Evolutionary conservation across 2,888 invertebrate species (phyloP).

Genomic region (Synergus umbraculus): DNA sequence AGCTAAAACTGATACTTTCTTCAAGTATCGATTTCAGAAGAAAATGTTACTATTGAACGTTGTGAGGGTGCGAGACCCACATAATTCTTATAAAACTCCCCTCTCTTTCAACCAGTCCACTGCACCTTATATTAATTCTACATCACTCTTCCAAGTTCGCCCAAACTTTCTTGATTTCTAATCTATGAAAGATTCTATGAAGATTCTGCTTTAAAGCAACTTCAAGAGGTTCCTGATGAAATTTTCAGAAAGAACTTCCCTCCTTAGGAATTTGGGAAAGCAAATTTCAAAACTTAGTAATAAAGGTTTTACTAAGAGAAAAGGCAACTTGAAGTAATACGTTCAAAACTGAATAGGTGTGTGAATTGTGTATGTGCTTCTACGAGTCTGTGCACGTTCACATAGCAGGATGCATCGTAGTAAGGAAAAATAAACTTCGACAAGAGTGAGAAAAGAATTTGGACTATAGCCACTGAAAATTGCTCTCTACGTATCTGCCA

Average conservation of each 20-base stretch:
- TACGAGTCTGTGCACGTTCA: not conserved
- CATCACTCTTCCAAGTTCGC: slow-evolving; percentile 15
- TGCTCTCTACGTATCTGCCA: slow-evolving; percentile 28
- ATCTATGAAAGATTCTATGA: slow-evolving; percentile 5
- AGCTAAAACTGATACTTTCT: not conserved
- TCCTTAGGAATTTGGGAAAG: not conserved
- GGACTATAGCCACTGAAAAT: slow-evolving; percentile 26
- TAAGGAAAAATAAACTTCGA: slow-evolving; percentile 26
- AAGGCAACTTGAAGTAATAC: not conserved
- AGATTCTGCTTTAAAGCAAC: not conserved
- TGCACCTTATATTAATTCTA: not conserved
- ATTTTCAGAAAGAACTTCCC: not conserved
- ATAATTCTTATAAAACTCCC: slow-evolving; percentile 27
- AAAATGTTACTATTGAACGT: slow-evolving; percentile 7
- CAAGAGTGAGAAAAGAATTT: slow-evolving; percentile 25
- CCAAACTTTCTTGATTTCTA: not conserved
- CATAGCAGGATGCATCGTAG: slow-evolving; percentile 11
- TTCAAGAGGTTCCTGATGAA: not conserved
- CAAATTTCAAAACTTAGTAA: not conserved
- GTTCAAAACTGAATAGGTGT: slow-evolving; percentile 3
- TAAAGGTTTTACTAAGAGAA: not conserved
- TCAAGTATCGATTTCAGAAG: slow-evolving; percentile 6
- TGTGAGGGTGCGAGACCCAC: slow-evolving; percentile 10
- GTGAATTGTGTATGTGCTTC: not conserved
- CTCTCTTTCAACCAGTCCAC: not conserved